A percentile compares a stretch with the other conserved stretches of the same genome.
Evolutionary conservation across 1,140 invertebrate genomes (phyloP).

Genomic region (Hylyphantes graminicola): DNA sequence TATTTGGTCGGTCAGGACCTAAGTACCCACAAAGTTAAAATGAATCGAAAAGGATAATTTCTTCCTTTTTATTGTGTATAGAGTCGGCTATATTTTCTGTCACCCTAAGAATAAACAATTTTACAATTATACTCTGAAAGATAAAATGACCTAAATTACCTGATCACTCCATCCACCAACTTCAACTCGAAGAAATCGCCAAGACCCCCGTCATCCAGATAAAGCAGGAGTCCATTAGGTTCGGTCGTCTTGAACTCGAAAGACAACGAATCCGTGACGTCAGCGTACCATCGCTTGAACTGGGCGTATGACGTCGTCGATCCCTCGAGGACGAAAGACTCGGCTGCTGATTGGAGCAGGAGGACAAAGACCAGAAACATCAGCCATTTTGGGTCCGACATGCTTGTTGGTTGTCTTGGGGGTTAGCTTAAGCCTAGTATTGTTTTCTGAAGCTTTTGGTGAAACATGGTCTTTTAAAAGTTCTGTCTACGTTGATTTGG

Average conservation of each 20-base stretch:
- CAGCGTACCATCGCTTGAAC: conserved; percentile 89
- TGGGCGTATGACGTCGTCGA: conserved; percentile 87
- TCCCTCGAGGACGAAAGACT: conserved; percentile 75
- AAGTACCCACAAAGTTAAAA: too few relatives aligned
- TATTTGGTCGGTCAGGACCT: too few relatives aligned
- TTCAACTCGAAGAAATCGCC: conserved; percentile 97
- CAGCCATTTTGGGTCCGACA: conserved; percentile 12
- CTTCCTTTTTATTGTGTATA: too few relatives aligned
- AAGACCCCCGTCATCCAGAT: conserved; percentile 92
- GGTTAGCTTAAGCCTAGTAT: too few relatives aligned
- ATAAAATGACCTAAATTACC: too few relatives aligned
- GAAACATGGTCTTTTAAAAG: too few relatives aligned
- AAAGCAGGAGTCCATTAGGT: conserved; percentile 87
- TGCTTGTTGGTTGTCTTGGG: not conserved
- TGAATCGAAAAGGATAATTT: too few relatives aligned
- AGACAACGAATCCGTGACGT: conserved; percentile 85
- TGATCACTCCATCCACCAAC: conserved; percentile 82
- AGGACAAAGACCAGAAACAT: conserved; percentile 15
- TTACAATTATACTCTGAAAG: too few relatives aligned
- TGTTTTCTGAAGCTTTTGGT: too few relatives aligned
- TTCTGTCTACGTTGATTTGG: too few relatives aligned
- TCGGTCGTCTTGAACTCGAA: conserved; percentile 93
- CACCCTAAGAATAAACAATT: too few relatives aligned
- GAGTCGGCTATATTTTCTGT: too few relatives aligned
- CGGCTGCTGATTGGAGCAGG: not conserved